These are phyloP conservation scores for Myotis lucifugus DNA, from an alignment of 2,113 vertebrate species.

Conservation along the genomic window DNA sequence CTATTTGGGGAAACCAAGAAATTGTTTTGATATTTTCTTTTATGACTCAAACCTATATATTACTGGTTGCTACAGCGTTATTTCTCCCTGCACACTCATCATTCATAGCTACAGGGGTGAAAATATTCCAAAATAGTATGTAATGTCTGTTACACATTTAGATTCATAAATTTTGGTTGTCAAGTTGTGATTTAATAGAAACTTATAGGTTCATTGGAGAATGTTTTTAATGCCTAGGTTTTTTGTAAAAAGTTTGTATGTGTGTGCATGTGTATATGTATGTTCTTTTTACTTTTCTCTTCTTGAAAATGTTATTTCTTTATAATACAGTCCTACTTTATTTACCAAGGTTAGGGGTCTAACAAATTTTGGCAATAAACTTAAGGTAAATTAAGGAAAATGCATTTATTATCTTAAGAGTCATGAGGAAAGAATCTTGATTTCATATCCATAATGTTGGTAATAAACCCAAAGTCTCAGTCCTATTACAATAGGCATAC, in stretches of 20 bases:
- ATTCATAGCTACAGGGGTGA: slow-evolving; percentile 53
- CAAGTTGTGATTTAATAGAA: slow-evolving; percentile 63
- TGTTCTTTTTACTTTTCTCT: slow-evolving; percentile 22
- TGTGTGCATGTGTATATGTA: background rate
- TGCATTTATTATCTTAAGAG: slow-evolving; percentile 45
- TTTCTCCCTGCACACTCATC: slow-evolving; percentile 58
- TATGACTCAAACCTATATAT: slow-evolving; percentile 67
- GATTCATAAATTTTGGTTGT: slow-evolving; percentile 66
- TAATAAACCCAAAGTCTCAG: slow-evolving; percentile 46
- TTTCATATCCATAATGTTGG: slow-evolving; percentile 11
- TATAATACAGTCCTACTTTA: slow-evolving; percentile 35
- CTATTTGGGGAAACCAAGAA: slow-evolving; percentile 63
- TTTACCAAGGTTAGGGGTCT: background rate
- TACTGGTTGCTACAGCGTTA: slow-evolving; percentile 35
- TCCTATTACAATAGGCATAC: background rate
- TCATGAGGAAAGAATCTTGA: slow-evolving; percentile 32
- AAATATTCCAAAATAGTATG: slow-evolving; percentile 69
- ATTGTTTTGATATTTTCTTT: slow-evolving; percentile 69
- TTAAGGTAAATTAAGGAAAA: slow-evolving; percentile 55
- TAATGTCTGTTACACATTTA: slow-evolving; percentile 71
- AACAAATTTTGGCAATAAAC: slow-evolving; percentile 16
- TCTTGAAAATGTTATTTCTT: slow-evolving; percentile 44
- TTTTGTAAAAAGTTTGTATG: background rate
- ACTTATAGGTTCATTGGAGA: slow-evolving; percentile 51
- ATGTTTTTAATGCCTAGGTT: slow-evolving; percentile 55